phyloP scores from a whole-genome alignment of 2,797 vertebrate genomes.

The Delichon dasypus region DNA sequence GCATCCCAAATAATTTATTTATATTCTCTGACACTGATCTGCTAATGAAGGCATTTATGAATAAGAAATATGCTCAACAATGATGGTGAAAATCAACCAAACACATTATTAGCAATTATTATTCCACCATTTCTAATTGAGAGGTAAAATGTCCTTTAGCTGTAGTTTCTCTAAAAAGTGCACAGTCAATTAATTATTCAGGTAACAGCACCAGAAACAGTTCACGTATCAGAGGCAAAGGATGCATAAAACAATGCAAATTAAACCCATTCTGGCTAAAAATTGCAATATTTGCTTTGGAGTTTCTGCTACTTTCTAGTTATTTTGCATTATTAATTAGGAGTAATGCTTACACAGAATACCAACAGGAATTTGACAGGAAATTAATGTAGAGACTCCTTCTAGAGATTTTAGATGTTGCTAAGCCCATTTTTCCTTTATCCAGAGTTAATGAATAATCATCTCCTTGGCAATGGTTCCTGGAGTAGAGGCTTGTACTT shows the following conservation, averaged over 20 bases:
- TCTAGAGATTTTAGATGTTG: constrained; percentile 22
- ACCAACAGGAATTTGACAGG: constrained; percentile 41
- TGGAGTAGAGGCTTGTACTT: constrained; percentile 13
- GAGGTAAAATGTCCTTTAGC: constrained; percentile 18
- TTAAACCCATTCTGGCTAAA: constrained; percentile 3
- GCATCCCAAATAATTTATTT: constrained; percentile 25
- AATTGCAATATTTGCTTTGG: neutral
- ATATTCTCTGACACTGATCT: neutral
- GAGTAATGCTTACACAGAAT: constrained; percentile 22
- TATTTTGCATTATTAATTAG: constrained; percentile 57
- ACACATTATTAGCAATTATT: constrained; percentile 8
- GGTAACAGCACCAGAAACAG: neutral
- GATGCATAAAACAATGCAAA: neutral
- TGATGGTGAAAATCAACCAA: constrained; percentile 27
- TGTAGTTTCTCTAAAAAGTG: neutral
- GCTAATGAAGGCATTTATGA: constrained; percentile 44
- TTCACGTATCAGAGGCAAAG: neutral
- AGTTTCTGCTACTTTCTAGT: constrained; percentile 2
- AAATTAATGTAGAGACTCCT: constrained; percentile 34
- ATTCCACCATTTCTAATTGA: constrained; percentile 9
- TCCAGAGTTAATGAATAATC: constrained; percentile 59
- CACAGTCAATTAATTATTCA: neutral
- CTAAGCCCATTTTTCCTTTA: constrained; percentile 42
- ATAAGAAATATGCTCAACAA: constrained; percentile 18
- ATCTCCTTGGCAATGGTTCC: constrained; percentile 48